Evolutionary conservation across 2,113 vertebrate genomes (phyloP), one percentile per base, ranked within the genome.

Genomic region (Clarias magur): DNA sequence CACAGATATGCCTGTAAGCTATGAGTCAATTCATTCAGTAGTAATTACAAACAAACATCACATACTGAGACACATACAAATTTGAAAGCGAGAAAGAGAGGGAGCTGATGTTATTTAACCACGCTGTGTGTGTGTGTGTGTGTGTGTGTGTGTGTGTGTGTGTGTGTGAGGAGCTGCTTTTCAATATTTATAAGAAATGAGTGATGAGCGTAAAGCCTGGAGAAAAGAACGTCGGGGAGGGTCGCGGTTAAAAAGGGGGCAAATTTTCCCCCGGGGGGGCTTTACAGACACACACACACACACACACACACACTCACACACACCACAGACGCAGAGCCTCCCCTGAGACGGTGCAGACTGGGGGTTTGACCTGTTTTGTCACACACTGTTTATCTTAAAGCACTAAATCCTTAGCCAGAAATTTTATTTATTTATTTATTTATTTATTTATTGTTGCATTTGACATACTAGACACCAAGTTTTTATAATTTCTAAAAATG

Each of bases 291-390:
- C 60, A 72, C 82, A 72, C 67, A 57, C 63, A 72, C 82, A 57
- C 63, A 72, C 82, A 84, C 72, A 67, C 76, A 82, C 60, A 72
- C 82, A 72, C 67, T 34, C 63, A 72, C 82, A 57, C 63, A 72
- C 82, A 84, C 72, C 82, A 70, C 38, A 83, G 53, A 57, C 63
- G 68, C 42, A 83, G 19, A 68, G 16, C 30, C 16, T 84, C 82
- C 67, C 48, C 4, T 70, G 53, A 84, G 82, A 56, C n/a, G 8
- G 16, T 23, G 48, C n/a, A 70, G 17, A 2, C 30, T 3, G 16
- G 27, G 34, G 60, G 11, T 42, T 73, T 84, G 82, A 84, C 65
- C 65, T 70, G 65, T 53, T 84, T 84, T 83, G 62, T 83, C 62
- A 83, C 62, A 83, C 38, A 68, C 62, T 30, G 48, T 84, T 57